These are phyloP conservation scores for Kryphioiulus occultus DNA, from an alignment of 2,888 invertebrate species.

Conservation along the genomic window DNA sequence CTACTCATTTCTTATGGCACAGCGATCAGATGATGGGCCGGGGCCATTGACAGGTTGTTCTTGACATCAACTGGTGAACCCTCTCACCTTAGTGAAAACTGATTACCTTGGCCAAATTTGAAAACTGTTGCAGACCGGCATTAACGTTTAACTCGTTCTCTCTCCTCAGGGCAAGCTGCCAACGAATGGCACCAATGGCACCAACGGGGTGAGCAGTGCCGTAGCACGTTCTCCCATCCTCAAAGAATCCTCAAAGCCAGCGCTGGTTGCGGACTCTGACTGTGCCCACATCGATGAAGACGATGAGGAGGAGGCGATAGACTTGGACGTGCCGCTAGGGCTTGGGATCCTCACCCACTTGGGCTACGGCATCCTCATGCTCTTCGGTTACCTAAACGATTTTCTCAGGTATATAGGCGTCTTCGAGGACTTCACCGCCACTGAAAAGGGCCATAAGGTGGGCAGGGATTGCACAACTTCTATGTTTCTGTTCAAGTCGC, in stretches of 20 bases:
- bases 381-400: slow-evolving; percentile 93
- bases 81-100: too few species aligned
- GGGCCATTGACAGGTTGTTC: too few species aligned
- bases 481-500: too few species aligned
- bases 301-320: slow-evolving; percentile 10
- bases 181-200: not conserved
- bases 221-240: not conserved
- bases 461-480: not conserved
- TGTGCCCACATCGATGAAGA: not conserved
- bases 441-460: slow-evolving; percentile 50
- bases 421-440: not conserved
- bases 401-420: slow-evolving; percentile 66
- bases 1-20: too few species aligned
- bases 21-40: too few species aligned
- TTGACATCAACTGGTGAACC: too few species aligned
- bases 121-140: not conserved
- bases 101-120: too few species aligned
- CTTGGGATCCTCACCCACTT: slow-evolving; percentile 85
- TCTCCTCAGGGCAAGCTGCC: slow-evolving; percentile 18
- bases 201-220: not conserved
- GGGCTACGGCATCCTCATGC: slow-evolving; percentile 89
- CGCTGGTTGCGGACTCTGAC: not conserved
- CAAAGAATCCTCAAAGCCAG: not conserved
- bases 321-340: slow-evolving; percentile 74
- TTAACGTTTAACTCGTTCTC: not conserved